Conservation (phyloP, 2,888 invertebrate species). For the Lasioglossum figueresi region DNA sequence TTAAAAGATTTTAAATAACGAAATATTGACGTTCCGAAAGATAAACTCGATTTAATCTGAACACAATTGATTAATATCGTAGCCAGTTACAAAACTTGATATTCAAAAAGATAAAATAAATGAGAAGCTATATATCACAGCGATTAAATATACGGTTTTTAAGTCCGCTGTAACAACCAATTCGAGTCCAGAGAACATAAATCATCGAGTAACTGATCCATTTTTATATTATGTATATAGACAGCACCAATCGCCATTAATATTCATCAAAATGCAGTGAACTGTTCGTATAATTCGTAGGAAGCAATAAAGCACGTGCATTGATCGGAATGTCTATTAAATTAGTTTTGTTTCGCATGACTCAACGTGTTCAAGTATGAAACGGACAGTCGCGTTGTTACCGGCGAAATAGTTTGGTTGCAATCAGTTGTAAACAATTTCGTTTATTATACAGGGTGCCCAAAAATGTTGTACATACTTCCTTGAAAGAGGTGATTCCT, state of each 20-base stretch:
- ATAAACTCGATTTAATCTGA: no score
- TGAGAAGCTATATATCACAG: no score
- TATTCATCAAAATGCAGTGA: constrained; percentile 51
- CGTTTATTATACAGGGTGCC: neutral
- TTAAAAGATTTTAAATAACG: neutral
- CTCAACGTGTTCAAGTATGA: neutral
- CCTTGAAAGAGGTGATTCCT: no score
- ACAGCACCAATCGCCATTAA: constrained; percentile 37
- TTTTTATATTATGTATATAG: constrained; percentile 33
- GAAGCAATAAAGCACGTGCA: constrained; percentile 28
- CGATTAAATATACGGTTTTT: neutral
- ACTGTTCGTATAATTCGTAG: constrained; percentile 10
- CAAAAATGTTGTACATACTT: no score
- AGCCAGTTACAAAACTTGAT: no score
- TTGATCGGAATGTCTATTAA: constrained; percentile 24
- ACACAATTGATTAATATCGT: no score
- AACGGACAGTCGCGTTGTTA: neutral
- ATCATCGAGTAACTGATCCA: constrained; percentile 33
- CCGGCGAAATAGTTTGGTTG: neutral
- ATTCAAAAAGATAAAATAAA: no score
- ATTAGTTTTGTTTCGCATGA: constrained; percentile 31
- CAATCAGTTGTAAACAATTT: neutral
- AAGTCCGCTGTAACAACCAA: constrained; percentile 24
- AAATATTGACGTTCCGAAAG: constrained; percentile 2
- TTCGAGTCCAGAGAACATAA: constrained; percentile 22